Base-by-base conservation (phyloP, 2,113 vertebrate species). In the Scomber japonicus region DNA sequence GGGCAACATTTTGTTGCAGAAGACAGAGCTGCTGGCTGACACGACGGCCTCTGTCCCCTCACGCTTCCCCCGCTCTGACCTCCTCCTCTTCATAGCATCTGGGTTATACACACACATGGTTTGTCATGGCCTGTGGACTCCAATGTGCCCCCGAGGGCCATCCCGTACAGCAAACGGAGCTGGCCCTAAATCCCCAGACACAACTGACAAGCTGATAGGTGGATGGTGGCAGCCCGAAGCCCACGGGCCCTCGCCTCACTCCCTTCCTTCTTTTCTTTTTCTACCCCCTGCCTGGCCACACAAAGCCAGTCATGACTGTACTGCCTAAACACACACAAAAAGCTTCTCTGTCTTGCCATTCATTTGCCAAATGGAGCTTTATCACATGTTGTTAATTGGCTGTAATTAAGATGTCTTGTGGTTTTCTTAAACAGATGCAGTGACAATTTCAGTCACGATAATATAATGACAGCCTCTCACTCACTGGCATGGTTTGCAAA, bases 1-100 rank as follows among this genome's bases (percentile, higher is more conserved):
- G 86, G 91, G 86, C 80, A 86, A 83, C 46, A 56, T 86, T 93
- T 92, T 84, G 54, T 65, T 11, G 11, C 46, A 12, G 71, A 85
- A 87, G 84, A 86, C 74, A 86, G 77, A 80, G 53, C 77, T 88
- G 74, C 71, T 68, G 75, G 31, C 50, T 83, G 70, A 87, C 74
- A 67, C 60, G 0, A 11, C 0, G 35, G 69, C 78, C 81, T 80
- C 70, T 59, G 66, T 17, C 82, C 83, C 57, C 50, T 12, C 70
- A 49, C 57, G 21, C 84, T 74, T 59, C 74, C 59, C 72, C 78
- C 60, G 21, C 75, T 53, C 59, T 89, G 85, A 93, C 92, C 92
- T 88, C 84, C 83, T 85, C 86, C 81, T 89, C 81, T 79, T 73
- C 21, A 48, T 50, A 83, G 92, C 91, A 94, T 94, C 92, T 94